A percentile compares a stretch with the other conserved stretches of the same genome.
phyloP scores from a whole-genome alignment of 2,797 vertebrate species.

The Eupleurogrammus muticus region DNA sequence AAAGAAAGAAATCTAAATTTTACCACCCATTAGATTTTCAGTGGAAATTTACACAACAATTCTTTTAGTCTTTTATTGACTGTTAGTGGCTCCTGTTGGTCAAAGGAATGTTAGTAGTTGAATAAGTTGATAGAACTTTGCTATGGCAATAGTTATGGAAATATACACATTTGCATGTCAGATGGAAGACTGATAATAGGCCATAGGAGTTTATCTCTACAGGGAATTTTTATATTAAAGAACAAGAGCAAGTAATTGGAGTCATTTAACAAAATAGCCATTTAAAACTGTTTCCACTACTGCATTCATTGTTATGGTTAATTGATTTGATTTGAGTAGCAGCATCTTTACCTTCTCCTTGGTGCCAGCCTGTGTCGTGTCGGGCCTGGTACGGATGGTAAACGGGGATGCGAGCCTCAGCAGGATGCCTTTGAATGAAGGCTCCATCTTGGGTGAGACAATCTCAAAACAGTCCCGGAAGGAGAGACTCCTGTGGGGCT shows the following conservation, averaged over 20 bases:
- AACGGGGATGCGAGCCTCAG: constrained; percentile 95
- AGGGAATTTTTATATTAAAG: neutral
- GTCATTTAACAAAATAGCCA: neutral
- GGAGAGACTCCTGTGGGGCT: constrained; percentile 88
- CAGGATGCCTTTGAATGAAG: constrained; percentile 93
- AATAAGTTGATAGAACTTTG: too few species aligned
- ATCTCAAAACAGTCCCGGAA: constrained; percentile 97
- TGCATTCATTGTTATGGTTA: neutral
- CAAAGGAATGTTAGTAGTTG: too few species aligned
- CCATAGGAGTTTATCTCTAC: neutral
- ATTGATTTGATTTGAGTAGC: neutral
- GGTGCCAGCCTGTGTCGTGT: constrained; percentile 86
- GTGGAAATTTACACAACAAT: too few species aligned
- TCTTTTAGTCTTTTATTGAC: too few species aligned
- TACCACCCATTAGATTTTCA: too few species aligned
- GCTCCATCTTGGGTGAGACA: constrained; percentile 93
- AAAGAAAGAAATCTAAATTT: too few species aligned
- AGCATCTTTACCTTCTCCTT: constrained; percentile 91
- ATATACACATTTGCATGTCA: too few species aligned
- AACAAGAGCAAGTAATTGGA: neutral
- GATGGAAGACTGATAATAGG: too few species aligned
- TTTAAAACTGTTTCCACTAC: neutral
- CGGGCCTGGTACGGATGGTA: constrained; percentile 93
- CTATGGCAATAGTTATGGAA: too few species aligned
- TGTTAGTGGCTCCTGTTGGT: too few species aligned